Conservation (phyloP, 2,113 vertebrate species). For the Pseudorhombus dupliciocellatus region DNA sequence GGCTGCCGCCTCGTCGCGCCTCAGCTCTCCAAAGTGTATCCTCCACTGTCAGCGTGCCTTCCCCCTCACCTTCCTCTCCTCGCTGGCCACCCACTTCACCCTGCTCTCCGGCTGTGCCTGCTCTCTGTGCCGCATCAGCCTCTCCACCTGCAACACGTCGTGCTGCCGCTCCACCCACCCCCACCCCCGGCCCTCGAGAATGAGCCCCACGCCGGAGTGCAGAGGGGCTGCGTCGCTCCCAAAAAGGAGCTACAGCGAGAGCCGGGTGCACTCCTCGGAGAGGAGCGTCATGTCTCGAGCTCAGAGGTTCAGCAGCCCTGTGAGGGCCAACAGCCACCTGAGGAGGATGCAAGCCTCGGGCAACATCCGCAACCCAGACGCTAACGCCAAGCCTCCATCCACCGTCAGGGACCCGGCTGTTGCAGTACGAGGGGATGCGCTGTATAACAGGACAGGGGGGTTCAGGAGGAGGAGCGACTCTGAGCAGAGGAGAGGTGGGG, state of each 20-base stretch:
- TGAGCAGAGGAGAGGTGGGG: slow-evolving; percentile 42
- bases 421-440: background rate
- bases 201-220: slow-evolving; percentile 49
- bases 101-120: slow-evolving; percentile 63
- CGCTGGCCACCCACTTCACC: slow-evolving; percentile 58
- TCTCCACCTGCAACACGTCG: slow-evolving; percentile 34
- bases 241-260: slow-evolving; percentile 79
- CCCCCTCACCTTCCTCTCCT: slow-evolving; percentile 76
- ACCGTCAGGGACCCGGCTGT: slow-evolving; percentile 6
- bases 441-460: slow-evolving; percentile 20
- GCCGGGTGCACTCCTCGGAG: slow-evolving; percentile 49
- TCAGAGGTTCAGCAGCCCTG: slow-evolving; percentile 54
- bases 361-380: slow-evolving; percentile 75
- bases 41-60: slow-evolving; percentile 82
- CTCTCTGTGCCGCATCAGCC: slow-evolving; percentile 51
- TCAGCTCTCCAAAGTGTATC: slow-evolving; percentile 80
- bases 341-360: slow-evolving; percentile 78
- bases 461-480: slow-evolving; percentile 57
- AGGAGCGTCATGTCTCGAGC: background rate
- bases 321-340: slow-evolving; percentile 63
- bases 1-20: slow-evolving; percentile 65
- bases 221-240: slow-evolving; percentile 17
- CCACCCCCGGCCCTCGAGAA: slow-evolving; percentile 51
- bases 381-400: slow-evolving; percentile 13
- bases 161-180: slow-evolving; percentile 57